Conservation (phyloP, 2,113 vertebrate species). For the Aegithalos caudatus region DNA sequence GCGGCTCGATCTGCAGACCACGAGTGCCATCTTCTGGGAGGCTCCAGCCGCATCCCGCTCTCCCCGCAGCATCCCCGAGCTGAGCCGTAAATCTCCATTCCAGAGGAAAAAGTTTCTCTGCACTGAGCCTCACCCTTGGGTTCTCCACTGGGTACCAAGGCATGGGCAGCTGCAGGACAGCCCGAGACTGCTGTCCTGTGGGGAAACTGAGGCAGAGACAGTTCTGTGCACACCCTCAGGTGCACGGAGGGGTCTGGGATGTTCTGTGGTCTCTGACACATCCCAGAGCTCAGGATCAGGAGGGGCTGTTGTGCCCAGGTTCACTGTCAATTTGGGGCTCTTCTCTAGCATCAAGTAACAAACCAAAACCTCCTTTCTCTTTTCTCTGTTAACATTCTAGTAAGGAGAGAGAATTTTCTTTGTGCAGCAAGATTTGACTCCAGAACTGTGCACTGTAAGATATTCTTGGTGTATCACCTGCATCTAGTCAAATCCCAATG, state of each 20-base stretch:
- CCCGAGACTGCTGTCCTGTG: rapidly evolving
- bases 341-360: neutral
- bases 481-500: neutral
- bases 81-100: neutral
- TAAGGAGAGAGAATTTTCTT: neutral
- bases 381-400: neutral
- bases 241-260: neutral
- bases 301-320: neutral
- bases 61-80: neutral
- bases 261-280: neutral
- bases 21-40: conserved; percentile 61
- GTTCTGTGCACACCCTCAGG: rapidly evolving
- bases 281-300: neutral
- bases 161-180: neutral
- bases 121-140: neutral
- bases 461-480: neutral
- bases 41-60: neutral
- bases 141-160: neutral
- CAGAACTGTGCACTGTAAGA: neutral
- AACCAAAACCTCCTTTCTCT: neutral
- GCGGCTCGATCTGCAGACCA: neutral
- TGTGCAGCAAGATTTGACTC: neutral
- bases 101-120: neutral
- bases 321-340: neutral
- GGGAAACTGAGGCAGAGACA: neutral